These are phyloP conservation scores for Leptinotarsa peninsularis DNA, from an alignment of 2,888 invertebrate species.

Conservation along the genomic window DNA sequence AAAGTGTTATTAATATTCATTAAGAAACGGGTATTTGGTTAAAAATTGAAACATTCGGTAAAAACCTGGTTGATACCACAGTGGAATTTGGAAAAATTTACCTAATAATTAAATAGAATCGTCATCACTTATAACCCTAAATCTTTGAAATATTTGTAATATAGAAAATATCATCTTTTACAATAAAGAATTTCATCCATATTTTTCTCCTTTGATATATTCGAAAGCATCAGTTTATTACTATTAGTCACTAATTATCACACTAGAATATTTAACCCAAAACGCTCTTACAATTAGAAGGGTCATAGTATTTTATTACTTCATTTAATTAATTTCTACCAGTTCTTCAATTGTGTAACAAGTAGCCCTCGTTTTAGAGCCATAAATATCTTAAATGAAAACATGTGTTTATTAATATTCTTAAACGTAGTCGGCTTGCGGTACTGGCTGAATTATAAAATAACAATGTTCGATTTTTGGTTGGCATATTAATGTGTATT, in stretches of 20 bases:
- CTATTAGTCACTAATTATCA: slow-evolving; percentile 12
- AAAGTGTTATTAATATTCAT: too few species aligned
- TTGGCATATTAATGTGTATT: too few species aligned
- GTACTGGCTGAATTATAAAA: too few species aligned
- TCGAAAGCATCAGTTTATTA: background rate
- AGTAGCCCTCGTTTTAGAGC: background rate
- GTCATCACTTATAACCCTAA: too few species aligned
- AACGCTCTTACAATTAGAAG: slow-evolving; percentile 2
- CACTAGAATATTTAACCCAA: slow-evolving; percentile 20
- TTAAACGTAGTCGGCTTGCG: too few species aligned
- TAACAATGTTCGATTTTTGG: too few species aligned
- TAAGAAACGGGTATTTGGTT: too few species aligned
- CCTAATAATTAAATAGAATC: too few species aligned
- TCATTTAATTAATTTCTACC: slow-evolving; percentile 12
- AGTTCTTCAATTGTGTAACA: slow-evolving; percentile 11
- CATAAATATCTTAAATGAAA: slow-evolving; percentile 3
- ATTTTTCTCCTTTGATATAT: background rate
- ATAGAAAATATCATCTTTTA: background rate
- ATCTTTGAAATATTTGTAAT: too few species aligned
- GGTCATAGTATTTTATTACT: slow-evolving; percentile 16
- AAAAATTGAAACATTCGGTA: too few species aligned
- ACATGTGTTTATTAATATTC: background rate
- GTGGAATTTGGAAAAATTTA: too few species aligned
- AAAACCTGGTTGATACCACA: too few species aligned
- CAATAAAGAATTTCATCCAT: background rate